Evolutionary conservation across 2,797 vertebrate species (phyloP).

Genomic region (Chiroxiphia lanceolata): DNA sequence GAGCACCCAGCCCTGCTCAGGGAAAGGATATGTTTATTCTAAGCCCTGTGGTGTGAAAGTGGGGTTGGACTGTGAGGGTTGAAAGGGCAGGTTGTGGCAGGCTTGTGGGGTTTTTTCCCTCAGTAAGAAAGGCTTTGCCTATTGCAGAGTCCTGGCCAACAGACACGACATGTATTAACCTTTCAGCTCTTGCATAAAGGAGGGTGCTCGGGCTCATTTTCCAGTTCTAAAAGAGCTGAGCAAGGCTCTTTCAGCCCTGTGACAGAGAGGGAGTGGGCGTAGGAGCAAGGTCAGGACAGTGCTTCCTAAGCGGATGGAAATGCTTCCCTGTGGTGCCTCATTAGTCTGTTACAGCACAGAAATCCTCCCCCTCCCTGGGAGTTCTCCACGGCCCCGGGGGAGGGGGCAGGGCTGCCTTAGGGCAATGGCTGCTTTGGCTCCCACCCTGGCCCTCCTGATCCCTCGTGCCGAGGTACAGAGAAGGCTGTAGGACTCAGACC

Average conservation of each 20-base stretch:
- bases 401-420: neutral
- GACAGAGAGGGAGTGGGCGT: constrained; percentile 53
- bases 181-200: constrained; percentile 50
- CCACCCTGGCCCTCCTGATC: neutral
- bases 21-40: neutral
- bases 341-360: neutral
- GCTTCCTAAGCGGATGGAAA: constrained; percentile 45
- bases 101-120: neutral
- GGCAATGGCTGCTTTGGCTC: neutral
- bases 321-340: neutral
- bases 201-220: constrained; percentile 11
- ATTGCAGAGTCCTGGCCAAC: neutral
- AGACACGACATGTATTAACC: constrained; percentile 24
- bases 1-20: neutral
- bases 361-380: neutral
- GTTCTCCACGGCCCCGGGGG: neutral
- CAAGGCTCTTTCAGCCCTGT: constrained; percentile 1
- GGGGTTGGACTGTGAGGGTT: neutral
- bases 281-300: constrained; percentile 35
- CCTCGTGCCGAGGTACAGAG: neutral
- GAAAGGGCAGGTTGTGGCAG: constrained; percentile 24
- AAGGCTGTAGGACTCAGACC: neutral
- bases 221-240: constrained; percentile 51
- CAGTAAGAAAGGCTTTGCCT: neutral
- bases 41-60: neutral